These are phyloP conservation scores for Disparrhopalites patrizii DNA, from an alignment of 2,888 invertebrate species.

Conservation along the genomic window DNA sequence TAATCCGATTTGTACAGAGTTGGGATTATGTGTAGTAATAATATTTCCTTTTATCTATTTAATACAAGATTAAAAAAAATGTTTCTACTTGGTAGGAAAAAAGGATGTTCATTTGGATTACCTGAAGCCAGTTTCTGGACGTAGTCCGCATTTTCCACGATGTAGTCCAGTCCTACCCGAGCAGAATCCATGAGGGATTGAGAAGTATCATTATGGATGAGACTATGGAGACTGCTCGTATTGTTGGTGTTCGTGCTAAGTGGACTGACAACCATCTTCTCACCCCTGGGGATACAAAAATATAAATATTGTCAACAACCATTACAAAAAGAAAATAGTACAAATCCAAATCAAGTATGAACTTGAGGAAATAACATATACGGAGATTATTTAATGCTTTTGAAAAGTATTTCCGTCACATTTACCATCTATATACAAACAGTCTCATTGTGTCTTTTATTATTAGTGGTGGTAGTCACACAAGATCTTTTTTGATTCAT, in stretches of 20 bases:
- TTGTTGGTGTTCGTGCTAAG: slow-evolving; percentile 22
- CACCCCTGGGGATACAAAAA: slow-evolving; percentile 16
- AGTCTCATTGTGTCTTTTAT: neutral
- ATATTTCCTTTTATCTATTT: too few relatives aligned
- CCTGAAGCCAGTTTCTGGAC: slow-evolving; percentile 81
- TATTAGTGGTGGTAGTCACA: too few relatives aligned
- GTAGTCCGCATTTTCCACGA: slow-evolving; percentile 90
- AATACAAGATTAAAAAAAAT: too few relatives aligned
- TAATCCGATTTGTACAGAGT: too few relatives aligned
- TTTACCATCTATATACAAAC: neutral
- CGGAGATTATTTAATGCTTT: too few relatives aligned
- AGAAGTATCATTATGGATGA: slow-evolving; percentile 11
- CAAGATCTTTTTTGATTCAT: neutral
- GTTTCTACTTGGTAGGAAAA: too few relatives aligned
- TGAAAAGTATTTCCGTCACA: neutral
- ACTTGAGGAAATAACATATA: slow-evolving; percentile 2
- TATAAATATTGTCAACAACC: neutral
- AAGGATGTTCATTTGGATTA: slow-evolving; percentile 50
- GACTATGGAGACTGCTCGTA: slow-evolving; percentile 11
- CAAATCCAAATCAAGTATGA: neutral
- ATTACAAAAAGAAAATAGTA: too few relatives aligned
- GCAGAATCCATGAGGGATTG: slow-evolving; percentile 67
- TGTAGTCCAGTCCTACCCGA: slow-evolving; percentile 86
- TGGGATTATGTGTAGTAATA: too few relatives aligned
- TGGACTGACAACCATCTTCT: slow-evolving; percentile 36